Percentiles rank a stretch among this genome's conserved stretches.
Conservation (phyloP, 2,888 invertebrate genomes). For the Ophion ventricosus region DNA sequence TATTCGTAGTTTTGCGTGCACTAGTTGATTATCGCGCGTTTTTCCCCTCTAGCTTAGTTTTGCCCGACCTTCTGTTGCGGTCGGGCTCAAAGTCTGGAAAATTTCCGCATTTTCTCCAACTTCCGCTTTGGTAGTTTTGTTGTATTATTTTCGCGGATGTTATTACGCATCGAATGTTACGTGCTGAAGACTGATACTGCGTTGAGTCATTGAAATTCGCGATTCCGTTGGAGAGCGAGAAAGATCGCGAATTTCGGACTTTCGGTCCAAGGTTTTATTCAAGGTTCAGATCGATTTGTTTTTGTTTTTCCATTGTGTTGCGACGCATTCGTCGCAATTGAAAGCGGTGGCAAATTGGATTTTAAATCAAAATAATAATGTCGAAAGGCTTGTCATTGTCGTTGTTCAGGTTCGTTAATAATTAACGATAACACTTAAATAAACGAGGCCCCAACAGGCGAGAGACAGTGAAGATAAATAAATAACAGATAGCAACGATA, state of each 20-base stretch:
- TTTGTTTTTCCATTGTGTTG: conserved; percentile 7
- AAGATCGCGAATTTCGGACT: conserved; percentile 29
- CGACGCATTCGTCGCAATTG: background rate
- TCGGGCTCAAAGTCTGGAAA: background rate
- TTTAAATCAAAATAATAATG: background rate
- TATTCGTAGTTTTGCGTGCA: background rate
- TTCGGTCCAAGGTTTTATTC: conserved; percentile 36
- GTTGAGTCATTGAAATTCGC: conserved; percentile 21
- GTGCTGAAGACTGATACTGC: background rate
- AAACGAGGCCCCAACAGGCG: background rate
- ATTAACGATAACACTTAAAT: background rate
- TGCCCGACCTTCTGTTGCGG: background rate
- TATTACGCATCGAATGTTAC: conserved; percentile 13
- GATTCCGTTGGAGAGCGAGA: background rate
- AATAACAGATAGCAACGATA: background rate
- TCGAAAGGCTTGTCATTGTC: background rate
- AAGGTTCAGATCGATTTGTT: background rate
- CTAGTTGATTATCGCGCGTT: conserved; percentile 12
- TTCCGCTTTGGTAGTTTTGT: conserved; percentile 1
- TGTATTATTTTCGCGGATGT: background rate
- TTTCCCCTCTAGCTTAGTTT: background rate
- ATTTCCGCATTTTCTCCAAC: conserved; percentile 4
- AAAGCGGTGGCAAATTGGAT: background rate
- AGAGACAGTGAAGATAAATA: background rate
- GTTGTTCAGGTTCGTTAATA: background rate